phyloP scores from a whole-genome alignment of 2,113 vertebrate species.

The Bubalus kerabau region DNA sequence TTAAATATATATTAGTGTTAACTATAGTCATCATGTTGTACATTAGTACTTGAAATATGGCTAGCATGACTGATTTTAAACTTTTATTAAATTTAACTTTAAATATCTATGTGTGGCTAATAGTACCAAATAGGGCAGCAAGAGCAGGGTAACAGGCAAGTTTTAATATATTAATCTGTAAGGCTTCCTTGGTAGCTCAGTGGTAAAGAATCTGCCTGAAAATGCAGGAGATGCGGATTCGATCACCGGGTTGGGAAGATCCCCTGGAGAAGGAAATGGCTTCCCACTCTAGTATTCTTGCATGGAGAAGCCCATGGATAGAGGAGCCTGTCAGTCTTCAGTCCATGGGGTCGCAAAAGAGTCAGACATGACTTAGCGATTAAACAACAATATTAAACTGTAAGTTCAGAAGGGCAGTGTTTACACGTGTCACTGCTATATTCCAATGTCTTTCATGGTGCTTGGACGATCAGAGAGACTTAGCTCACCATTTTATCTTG shows the following conservation, averaged over 20 bases:
- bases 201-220: background rate
- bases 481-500: background rate
- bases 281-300: background rate
- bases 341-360: background rate
- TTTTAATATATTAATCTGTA: background rate
- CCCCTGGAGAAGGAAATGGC: background rate
- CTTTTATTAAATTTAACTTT: background rate
- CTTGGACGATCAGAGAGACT: background rate
- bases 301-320: background rate
- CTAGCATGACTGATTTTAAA: background rate
- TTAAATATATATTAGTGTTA: background rate
- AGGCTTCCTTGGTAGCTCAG: background rate
- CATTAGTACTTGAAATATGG: background rate
- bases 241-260: background rate
- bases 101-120: background rate
- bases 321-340: background rate
- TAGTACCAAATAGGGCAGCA: background rate
- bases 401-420: background rate
- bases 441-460: background rate
- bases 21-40: background rate
- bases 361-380: background rate
- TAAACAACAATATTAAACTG: background rate
- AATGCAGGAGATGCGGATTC: background rate
- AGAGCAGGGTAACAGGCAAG: background rate
- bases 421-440: background rate